Base-by-base conservation (phyloP, 2,797 vertebrate genomes). In the Sparidentex hasta region DNA sequence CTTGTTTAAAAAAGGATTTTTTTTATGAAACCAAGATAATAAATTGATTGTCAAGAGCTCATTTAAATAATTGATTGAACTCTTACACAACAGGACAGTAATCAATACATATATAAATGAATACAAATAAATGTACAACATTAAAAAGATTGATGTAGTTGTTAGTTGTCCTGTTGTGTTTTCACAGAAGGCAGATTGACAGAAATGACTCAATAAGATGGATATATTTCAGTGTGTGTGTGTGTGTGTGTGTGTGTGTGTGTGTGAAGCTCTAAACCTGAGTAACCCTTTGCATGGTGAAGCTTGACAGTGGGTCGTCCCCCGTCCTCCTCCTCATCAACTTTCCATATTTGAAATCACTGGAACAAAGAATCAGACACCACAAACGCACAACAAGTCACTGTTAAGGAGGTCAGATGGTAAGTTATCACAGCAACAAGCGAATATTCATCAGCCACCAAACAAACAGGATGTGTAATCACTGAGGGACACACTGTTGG, bases 221-320 rank as follows among this genome's bases (percentile, higher is more conserved):
- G 29, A 56, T 65, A 3, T 56, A 52, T 46, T 17, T n/a, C 48
- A 20, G 47, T 50, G 48, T 11, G n/a, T 52, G 50, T 52, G 48
- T 20, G 47, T 50, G 48, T 20, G 47, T 48, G 47, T 50, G 48
- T 11, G n/a, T 52, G 50, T 52, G 48, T 20, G 20, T 55, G 57
- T 62, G 51, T 33, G 38, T 63, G 71, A 33, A 20, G 41, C 47
- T 69, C 57, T 33, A 38, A 13, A 75, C 57, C 57, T 50, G 25
- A 63, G 27, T 83, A 57, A 74, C 70, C 51, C 58, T 80, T 3
- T 78, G 84, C 88, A 92, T 86, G 90, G 27, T 25, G 18, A 18
- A 52, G 74, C 74, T 67, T 81, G 63, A 84, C 2, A 20, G 71
- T 11, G 23, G 33, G 81, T 74, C 67, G 18, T 11, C 13, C 7